Evolutionary conservation across 2,797 vertebrate species (phyloP).

Genomic region (Scolopax rusticola): DNA sequence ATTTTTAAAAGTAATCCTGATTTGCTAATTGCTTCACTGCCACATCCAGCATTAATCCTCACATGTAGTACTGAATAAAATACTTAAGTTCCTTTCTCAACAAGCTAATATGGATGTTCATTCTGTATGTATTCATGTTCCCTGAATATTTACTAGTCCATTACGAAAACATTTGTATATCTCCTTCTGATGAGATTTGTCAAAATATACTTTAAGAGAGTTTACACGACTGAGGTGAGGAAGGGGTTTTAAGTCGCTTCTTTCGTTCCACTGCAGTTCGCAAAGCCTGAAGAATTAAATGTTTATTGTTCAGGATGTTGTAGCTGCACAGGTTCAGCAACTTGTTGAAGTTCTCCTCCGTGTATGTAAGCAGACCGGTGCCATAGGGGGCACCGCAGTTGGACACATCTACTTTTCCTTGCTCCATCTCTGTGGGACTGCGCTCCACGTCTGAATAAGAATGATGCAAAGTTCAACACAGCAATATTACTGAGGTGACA

Average conservation of each 20-base stretch:
- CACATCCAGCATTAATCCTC: not conserved
- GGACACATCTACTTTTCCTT: slow-evolving; percentile 79
- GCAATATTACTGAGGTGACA: not conserved
- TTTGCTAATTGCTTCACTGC: not conserved
- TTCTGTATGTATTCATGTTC: not conserved
- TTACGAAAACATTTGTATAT: not conserved
- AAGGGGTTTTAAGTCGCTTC: not conserved
- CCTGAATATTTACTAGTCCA: not conserved
- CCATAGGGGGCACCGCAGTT: slow-evolving; percentile 75
- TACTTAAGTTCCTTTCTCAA: not conserved
- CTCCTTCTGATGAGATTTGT: not conserved
- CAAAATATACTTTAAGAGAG: not conserved
- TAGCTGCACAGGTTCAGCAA: slow-evolving; percentile 81
- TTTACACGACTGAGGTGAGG: not conserved
- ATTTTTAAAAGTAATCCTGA: not conserved
- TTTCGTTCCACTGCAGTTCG: slow-evolving; percentile 69
- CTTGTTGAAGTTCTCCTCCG: slow-evolving; percentile 78
- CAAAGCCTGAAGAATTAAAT: slow-evolving; percentile 77
- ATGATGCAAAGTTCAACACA: not conserved
- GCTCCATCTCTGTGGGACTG: slow-evolving; percentile 70
- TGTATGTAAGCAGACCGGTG: slow-evolving; percentile 81
- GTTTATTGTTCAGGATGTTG: slow-evolving; percentile 82
- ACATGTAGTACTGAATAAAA: not conserved
- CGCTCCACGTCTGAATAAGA: slow-evolving; percentile 57
- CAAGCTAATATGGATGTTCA: not conserved